A percentile compares a stretch with the other conserved stretches of the same genome.
These are phyloP conservation scores for Strongylocentrotus purpuratus DNA, from an alignment of 35 echinoderm and acorn worm species.

Conservation along the genomic window DNA sequence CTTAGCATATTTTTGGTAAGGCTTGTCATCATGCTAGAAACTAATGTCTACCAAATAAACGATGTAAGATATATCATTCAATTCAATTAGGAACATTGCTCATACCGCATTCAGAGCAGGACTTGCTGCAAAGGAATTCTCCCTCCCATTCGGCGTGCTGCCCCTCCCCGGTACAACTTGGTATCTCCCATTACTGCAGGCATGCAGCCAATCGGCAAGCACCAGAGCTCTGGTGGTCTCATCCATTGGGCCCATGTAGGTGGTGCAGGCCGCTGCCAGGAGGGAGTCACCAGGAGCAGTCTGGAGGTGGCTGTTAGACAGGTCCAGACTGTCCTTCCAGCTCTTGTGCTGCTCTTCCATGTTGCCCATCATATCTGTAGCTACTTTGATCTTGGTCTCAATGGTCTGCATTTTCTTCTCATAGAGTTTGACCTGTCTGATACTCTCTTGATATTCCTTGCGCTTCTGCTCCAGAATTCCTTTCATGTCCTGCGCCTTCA, in stretches of 20 bases:
- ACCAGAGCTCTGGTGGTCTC: conserved; percentile 61
- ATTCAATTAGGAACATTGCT: neutral
- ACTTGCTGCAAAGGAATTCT: neutral
- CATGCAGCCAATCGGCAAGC: conserved; percentile 78
- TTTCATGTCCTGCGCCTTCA: conserved; percentile 92
- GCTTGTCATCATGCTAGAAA: neutral
- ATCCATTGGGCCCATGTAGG: conserved; percentile 90
- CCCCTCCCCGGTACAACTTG: neutral
- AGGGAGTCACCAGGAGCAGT: conserved; percentile 93
- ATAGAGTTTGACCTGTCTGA: conserved; percentile 65
- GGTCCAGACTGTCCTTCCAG: conserved; percentile 72
- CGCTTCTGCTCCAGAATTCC: conserved; percentile 79
- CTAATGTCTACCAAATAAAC: neutral
- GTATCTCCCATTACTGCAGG: conserved; percentile 71
- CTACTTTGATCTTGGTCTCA: conserved; percentile 73
- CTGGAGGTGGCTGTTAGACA: conserved; percentile 60
- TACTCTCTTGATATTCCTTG: conserved; percentile 76
- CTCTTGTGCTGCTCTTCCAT: conserved; percentile 78
- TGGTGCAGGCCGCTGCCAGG: conserved; percentile 78
- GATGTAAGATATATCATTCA: neutral
- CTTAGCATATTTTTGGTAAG: neutral
- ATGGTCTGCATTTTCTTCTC: conserved; percentile 81
- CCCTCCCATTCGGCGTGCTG: neutral
- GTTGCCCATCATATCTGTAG: conserved; percentile 77
- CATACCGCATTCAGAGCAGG: conserved; percentile 21